Base-by-base conservation (phyloP, 2,113 vertebrate species). In the Anas platyrhynchos region DNA sequence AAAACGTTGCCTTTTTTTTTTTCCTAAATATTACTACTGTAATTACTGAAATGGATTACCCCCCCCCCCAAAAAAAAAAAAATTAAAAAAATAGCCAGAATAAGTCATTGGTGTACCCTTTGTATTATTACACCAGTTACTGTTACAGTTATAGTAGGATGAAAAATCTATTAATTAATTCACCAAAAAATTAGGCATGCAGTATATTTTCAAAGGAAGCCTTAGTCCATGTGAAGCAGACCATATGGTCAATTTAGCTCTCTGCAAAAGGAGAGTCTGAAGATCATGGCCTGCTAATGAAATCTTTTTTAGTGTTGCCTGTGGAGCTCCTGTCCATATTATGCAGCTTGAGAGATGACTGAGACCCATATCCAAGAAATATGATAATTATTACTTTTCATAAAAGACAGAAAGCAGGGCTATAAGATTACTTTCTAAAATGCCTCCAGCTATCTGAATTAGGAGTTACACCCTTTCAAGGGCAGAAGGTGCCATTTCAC, bases 301-400 rank as follows among this genome's bases (percentile, higher is more conserved):
- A 86, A 91, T 52, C 1, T 74, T 65, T 71, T 66, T 44, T 4
- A 43, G 62, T 82, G 87, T 77, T 88, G 87, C 46, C 63, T 0
- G 6, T 67, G 79, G 38, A 96, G 56, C 46, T 88, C 61, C 56
- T 52, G 81, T 72, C 67, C 79, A 61, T 8, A 17, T 75, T 67
- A 86, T 23, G 83, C 61, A 93, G 48, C 34, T 84, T 88, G 55
- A 78, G 80, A 96, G 90, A 61, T 36, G 83, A 88, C 0, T 75
- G 86, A 94, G 86, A 91, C 48, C 31, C 72, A 38, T 44, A 86
- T 86, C 27, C 63, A 83, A 88, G 73, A 86, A 91, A 88, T 54
- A 88, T 31, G 78, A 32, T 93, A 90, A 94, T 89, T 90, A 68
- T 71, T 90, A 77, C 72, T 90, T 59, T 88, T 84, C 88, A 91